phyloP scores from a whole-genome alignment of 2,797 vertebrate species.

The Sebastes matsubarae region DNA sequence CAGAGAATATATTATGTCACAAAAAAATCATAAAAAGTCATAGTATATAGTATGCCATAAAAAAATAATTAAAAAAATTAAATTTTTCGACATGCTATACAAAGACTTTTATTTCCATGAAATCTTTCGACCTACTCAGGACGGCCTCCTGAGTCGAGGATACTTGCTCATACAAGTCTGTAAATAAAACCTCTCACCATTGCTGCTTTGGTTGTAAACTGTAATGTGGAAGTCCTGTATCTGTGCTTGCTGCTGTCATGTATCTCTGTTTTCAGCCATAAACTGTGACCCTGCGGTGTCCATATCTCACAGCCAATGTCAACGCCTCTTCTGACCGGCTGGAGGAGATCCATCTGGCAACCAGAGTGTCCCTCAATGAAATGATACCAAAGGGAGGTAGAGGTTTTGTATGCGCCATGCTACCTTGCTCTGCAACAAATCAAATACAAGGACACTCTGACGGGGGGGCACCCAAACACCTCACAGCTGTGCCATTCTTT shows the following conservation, averaged over 20 bases:
- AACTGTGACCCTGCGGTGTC: background rate
- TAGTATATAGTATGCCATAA: too few relatives aligned
- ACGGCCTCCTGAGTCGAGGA: too few relatives aligned
- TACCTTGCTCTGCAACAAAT: slow-evolving; percentile 29
- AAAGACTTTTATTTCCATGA: too few relatives aligned
- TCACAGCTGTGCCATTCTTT: slow-evolving; percentile 31
- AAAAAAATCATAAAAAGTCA: too few relatives aligned
- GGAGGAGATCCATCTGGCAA: slow-evolving; percentile 37
- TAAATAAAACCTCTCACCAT: too few relatives aligned
- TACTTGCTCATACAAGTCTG: too few relatives aligned
- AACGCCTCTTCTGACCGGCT: slow-evolving; percentile 23
- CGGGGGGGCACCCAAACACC: background rate
- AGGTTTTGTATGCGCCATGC: slow-evolving; percentile 19
- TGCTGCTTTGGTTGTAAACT: too few relatives aligned
- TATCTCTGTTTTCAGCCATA: background rate
- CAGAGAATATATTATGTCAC: too few relatives aligned
- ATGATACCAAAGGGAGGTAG: slow-evolving; percentile 25
- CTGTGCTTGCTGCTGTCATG: background rate
- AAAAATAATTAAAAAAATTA: too few relatives aligned
- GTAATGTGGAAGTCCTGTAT: too few relatives aligned
- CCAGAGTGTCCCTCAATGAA: slow-evolving; percentile 18
- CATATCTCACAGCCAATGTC: slow-evolving; percentile 31
- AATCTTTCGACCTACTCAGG: too few relatives aligned
- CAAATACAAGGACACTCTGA: slow-evolving; percentile 47
- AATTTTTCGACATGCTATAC: too few relatives aligned